phyloP scores from a whole-genome alignment of 2,113 vertebrate species.

The Microtus pennsylvanicus region DNA sequence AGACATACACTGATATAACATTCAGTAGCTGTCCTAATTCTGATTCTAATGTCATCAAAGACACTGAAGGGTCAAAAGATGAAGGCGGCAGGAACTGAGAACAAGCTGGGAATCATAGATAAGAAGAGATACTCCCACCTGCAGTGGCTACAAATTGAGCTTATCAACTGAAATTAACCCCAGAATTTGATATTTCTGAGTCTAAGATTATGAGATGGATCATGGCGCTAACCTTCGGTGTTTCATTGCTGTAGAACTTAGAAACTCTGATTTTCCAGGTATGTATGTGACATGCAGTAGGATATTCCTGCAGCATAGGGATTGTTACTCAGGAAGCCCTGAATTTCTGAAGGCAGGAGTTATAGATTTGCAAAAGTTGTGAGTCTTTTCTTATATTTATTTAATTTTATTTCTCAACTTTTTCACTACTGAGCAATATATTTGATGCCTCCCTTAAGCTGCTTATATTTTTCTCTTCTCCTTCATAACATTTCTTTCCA shows the following conservation, averaged over 20 bases:
- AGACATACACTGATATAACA: too few species aligned
- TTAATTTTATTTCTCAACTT: background rate
- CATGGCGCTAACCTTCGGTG: background rate
- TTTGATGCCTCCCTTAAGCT: too few species aligned
- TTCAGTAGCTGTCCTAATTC: background rate
- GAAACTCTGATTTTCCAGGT: background rate
- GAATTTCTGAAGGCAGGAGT: background rate
- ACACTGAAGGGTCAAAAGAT: background rate
- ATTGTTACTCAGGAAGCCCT: background rate
- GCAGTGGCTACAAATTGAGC: background rate
- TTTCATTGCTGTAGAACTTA: background rate
- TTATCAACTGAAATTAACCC: background rate
- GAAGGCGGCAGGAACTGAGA: background rate
- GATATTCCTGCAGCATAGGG: background rate
- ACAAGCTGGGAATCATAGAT: background rate
- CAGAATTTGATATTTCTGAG: background rate
- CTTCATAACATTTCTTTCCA: background rate
- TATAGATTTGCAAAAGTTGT: too few species aligned
- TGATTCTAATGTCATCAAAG: background rate
- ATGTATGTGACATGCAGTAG: too few species aligned
- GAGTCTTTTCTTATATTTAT: background rate
- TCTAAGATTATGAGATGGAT: background rate
- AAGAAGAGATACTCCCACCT: background rate
- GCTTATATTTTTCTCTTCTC: background rate
- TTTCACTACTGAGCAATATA: background rate